Percentiles rank a stretch among this genome's conserved stretches.
Conservation (phyloP, 2,797 vertebrate species). For the Sphenopsis melanotis region DNA sequence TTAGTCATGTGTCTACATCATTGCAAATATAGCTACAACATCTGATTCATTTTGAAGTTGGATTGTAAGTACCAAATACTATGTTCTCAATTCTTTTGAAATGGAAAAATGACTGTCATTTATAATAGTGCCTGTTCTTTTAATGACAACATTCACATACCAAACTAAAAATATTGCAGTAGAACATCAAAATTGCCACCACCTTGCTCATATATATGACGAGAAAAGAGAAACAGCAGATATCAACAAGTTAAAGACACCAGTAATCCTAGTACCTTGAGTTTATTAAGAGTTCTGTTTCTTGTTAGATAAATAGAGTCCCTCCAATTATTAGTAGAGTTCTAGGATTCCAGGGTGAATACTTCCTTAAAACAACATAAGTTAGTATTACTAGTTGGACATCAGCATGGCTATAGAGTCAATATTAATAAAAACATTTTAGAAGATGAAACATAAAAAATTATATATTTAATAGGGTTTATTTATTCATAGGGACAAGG, state of each 20-base stretch:
- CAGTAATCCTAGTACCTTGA: neutral
- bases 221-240: neutral
- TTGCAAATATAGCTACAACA: neutral
- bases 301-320: neutral
- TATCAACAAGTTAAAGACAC: neutral
- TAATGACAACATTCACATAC: neutral
- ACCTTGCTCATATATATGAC: neutral
- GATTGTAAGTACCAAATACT: neutral
- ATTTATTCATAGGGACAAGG: neutral
- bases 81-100: neutral
- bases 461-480: neutral
- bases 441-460: neutral
- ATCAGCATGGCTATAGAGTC: neutral
- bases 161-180: neutral
- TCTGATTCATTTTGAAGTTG: neutral
- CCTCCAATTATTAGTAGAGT: neutral
- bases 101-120: neutral
- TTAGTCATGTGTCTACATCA: neutral
- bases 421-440: neutral
- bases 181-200: neutral
- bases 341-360: neutral
- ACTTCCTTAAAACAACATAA: neutral
- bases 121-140: neutral
- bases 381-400: neutral
- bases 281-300: neutral